Percentiles rank a stretch among this genome's conserved stretches.
Evolutionary conservation across 2,888 invertebrate genomes (phyloP).

Genomic region (Leptodirus hochenwartii): DNA sequence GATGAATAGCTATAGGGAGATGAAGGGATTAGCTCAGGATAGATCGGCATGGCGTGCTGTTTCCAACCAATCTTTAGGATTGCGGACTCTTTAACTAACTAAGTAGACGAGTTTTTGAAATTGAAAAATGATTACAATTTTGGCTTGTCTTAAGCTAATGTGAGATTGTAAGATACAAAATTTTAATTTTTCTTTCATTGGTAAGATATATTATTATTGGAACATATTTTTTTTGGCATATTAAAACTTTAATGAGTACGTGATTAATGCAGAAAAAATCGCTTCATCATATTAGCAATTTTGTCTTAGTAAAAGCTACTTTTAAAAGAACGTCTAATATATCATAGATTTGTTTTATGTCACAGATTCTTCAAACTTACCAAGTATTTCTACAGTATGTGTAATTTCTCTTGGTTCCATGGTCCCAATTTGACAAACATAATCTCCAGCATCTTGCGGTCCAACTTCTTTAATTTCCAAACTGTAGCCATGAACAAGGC

Average conservation of each 20-base stretch:
- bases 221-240: background rate
- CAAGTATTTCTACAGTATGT: conserved; percentile 46
- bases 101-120: too few relatives aligned
- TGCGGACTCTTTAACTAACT: too few relatives aligned
- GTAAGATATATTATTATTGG: background rate
- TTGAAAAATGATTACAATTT: too few relatives aligned
- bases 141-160: too few relatives aligned
- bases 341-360: background rate
- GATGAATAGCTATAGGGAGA: too few relatives aligned
- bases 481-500: conserved; percentile 41
- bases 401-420: conserved; percentile 44
- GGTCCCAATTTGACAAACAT: conserved; percentile 48
- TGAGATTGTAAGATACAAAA: too few relatives aligned
- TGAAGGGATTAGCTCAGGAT: too few relatives aligned
- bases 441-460: conserved; percentile 47
- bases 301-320: background rate
- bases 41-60: too few relatives aligned
- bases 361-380: conserved; percentile 29
- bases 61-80: too few relatives aligned
- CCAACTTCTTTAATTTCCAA: conserved; percentile 43
- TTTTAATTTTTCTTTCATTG: background rate
- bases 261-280: background rate
- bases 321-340: conserved; percentile 1
- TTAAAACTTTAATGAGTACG: background rate
- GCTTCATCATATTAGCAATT: background rate